These are phyloP conservation scores for Cynoglossus semilaevis DNA, from an alignment of 2,113 vertebrate genomes.

Conservation along the genomic window DNA sequence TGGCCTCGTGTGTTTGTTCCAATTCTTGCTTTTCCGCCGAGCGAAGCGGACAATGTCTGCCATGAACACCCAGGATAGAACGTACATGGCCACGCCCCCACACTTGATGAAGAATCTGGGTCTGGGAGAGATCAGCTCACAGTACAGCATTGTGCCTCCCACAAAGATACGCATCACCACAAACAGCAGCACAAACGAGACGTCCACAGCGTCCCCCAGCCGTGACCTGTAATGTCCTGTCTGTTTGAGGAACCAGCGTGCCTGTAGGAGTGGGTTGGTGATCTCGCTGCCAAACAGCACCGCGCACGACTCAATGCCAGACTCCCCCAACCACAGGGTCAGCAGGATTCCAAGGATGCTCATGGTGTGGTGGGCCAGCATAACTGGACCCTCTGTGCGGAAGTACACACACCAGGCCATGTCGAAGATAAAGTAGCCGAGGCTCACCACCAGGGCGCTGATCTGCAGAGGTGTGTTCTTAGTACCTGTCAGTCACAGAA, in stretches of 20 bases:
- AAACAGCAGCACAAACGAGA: constrained; percentile 89
- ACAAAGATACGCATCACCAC: constrained; percentile 87
- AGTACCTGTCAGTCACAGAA: constrained; percentile 73
- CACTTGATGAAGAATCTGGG: constrained; percentile 91
- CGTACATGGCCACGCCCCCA: constrained; percentile 90
- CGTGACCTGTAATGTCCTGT: constrained; percentile 80
- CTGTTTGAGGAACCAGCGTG: constrained; percentile 94
- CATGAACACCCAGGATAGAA: constrained; percentile 92
- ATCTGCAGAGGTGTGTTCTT: constrained; percentile 91
- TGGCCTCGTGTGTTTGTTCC: constrained; percentile 76
- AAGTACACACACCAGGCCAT: constrained; percentile 94
- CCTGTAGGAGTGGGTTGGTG: constrained; percentile 93
- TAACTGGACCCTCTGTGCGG: constrained; percentile 87
- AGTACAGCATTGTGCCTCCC: constrained; percentile 90
- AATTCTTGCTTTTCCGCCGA: constrained; percentile 81
- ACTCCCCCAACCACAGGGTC: constrained; percentile 87
- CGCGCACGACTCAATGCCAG: constrained; percentile 86
- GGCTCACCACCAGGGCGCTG: constrained; percentile 83
- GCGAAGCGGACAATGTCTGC: constrained; percentile 89
- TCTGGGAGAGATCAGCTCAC: constrained; percentile 87
- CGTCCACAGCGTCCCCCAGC: constrained; percentile 84
- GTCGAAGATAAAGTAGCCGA: constrained; percentile 96
- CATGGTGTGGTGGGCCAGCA: constrained; percentile 93
- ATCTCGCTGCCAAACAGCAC: constrained; percentile 96
- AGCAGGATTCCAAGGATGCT: constrained; percentile 91